These are phyloP conservation scores for Hemiprocne comata DNA, from an alignment of 2,113 vertebrate species.

Conservation along the genomic window DNA sequence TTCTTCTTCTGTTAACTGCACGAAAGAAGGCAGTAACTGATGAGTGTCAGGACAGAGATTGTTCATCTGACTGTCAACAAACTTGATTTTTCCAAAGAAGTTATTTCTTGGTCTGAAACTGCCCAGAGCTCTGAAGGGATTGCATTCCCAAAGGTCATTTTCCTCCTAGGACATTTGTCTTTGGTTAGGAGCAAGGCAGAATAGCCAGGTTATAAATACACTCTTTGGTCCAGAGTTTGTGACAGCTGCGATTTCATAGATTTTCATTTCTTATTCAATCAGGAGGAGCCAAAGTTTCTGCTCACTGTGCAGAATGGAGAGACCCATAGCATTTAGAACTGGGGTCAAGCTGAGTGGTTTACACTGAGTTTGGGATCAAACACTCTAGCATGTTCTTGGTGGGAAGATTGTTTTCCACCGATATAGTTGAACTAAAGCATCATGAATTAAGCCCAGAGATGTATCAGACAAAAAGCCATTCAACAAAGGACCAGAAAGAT, in stretches of 20 bases:
- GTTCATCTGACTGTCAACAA: neutral
- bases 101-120: neutral
- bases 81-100: neutral
- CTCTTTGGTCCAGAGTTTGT: neutral
- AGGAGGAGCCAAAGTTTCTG: neutral
- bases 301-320: neutral
- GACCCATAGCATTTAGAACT: neutral
- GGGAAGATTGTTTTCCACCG: too few relatives aligned
- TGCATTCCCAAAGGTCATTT: neutral
- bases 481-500: neutral
- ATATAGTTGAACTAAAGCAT: too few relatives aligned
- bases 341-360: neutral
- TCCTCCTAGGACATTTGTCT: neutral
- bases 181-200: neutral
- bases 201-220: neutral
- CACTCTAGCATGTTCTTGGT: neutral
- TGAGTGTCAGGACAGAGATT: neutral
- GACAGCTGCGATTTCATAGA: neutral
- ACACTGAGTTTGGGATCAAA: neutral
- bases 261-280: neutral
- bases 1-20: neutral
- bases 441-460: too few relatives aligned
- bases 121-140: neutral
- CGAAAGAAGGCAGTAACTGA: neutral
- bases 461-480: too few relatives aligned